Conservation (phyloP, 2,888 invertebrate genomes). For the Hypolimnas misippus region DNA sequence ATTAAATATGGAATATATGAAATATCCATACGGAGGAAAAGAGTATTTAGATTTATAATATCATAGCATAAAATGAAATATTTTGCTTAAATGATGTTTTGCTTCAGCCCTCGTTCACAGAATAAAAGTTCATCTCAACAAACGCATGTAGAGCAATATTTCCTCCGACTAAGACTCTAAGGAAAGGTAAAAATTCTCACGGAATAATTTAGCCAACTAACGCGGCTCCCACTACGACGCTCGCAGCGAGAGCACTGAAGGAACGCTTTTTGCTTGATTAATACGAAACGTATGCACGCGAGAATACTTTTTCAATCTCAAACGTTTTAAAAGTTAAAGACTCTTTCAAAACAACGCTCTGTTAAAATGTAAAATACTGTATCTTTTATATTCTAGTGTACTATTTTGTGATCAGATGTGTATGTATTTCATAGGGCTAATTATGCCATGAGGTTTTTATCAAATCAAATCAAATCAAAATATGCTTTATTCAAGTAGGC, state of each 20-base stretch:
- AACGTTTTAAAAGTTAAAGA: slow-evolving; percentile 9
- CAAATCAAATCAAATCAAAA: too few species aligned
- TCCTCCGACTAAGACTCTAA: neutral
- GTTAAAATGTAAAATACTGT: neutral
- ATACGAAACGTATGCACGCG: slow-evolving; percentile 6
- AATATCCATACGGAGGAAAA: too few species aligned
- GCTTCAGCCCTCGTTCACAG: too few species aligned
- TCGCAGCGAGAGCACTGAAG: slow-evolving; percentile 1
- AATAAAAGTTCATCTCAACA: neutral
- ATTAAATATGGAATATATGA: too few species aligned
- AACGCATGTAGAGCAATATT: neutral
- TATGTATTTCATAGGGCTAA: too few species aligned
- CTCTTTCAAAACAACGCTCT: neutral
- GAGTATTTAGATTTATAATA: too few species aligned
- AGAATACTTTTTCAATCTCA: slow-evolving; percentile 12
- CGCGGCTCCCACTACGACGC: neutral
- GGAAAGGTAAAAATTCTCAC: neutral
- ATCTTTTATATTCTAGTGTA: neutral
- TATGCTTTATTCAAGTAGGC: too few species aligned
- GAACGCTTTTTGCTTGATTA: slow-evolving; percentile 11
- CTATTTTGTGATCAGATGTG: neutral
- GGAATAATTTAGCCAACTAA: slow-evolving; percentile 7
- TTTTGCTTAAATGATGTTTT: too few species aligned
- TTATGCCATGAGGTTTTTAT: too few species aligned
- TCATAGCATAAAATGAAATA: too few species aligned